Conservation (phyloP, 2,797 vertebrate genomes). For the Xyrichtys novacula region DNA sequence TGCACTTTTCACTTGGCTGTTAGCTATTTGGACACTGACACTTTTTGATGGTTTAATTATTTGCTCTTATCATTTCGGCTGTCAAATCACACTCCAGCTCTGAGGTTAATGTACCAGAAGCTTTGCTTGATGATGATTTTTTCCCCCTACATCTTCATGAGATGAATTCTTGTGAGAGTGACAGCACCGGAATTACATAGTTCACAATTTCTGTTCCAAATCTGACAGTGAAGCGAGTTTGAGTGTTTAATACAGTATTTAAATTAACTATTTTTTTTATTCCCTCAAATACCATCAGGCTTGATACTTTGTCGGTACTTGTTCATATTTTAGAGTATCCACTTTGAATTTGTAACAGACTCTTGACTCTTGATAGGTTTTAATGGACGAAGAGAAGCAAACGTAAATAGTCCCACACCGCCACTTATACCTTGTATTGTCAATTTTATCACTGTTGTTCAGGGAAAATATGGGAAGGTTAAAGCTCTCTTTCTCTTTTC, state of each 20-base stretch:
- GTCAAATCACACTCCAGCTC: constrained; percentile 32
- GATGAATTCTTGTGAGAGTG: constrained; percentile 34
- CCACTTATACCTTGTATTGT: neutral
- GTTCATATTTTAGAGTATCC: neutral
- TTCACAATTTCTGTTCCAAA: constrained; percentile 9
- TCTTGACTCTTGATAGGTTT: neutral
- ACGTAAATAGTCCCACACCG: constrained; percentile 22
- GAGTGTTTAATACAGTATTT: constrained; percentile 18
- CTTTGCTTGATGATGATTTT: constrained; percentile 6
- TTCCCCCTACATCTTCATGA: neutral
- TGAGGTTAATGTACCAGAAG: constrained; percentile 30
- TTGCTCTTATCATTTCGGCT: constrained; percentile 42
- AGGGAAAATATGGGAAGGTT: too few relatives aligned
- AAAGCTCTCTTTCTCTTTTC: too few relatives aligned
- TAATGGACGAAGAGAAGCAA: neutral
- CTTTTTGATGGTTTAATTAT: constrained; percentile 36
- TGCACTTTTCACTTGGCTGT: constrained; percentile 39
- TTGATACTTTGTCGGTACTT: constrained; percentile 1
- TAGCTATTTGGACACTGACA: constrained; percentile 39
- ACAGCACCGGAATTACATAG: constrained; percentile 32
- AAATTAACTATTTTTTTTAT: neutral
- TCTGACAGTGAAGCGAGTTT: constrained; percentile 30
- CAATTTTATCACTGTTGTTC: constrained; percentile 3
- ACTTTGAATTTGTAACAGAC: neutral
- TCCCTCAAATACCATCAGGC: constrained; percentile 18